These are phyloP conservation scores for Pantherophis vulpinus DNA, from an alignment of 2,797 vertebrate genomes.

Conservation along the genomic window DNA sequence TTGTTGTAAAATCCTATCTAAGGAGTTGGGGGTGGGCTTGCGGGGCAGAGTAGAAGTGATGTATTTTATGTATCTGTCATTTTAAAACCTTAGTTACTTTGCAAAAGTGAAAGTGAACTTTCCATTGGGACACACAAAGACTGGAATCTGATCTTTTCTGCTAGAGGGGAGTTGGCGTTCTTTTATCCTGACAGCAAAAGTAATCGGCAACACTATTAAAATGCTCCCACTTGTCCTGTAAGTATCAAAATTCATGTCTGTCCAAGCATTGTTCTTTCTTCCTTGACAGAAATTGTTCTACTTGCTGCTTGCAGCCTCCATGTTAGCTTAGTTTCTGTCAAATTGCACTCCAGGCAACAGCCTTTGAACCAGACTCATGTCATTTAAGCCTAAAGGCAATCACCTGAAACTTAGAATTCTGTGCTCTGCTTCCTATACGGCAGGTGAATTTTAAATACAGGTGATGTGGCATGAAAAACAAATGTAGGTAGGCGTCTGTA, in stretches of 20 bases:
- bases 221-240: constrained; percentile 5
- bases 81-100: constrained; percentile 13
- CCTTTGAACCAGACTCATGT: background rate
- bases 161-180: background rate
- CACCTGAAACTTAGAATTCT: background rate
- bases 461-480: background rate
- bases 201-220: constrained; percentile 3
- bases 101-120: constrained; percentile 4
- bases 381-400: constrained; percentile 16
- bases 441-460: background rate
- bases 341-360: background rate
- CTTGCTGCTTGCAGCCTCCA: background rate
- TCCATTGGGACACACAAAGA: constrained; percentile 8
- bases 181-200: background rate
- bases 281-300: background rate
- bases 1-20: background rate
- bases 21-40: background rate
- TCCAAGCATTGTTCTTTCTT: background rate
- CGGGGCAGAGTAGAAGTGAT: background rate
- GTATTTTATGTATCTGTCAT: background rate
- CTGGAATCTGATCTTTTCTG: constrained; percentile 3
- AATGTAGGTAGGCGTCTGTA: background rate
- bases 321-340: background rate
- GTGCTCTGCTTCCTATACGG: background rate
- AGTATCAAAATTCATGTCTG: constrained; percentile 12